Evolutionary conservation across 2,113 vertebrate genomes (phyloP).

Genomic region (Xerus inauris): DNA sequence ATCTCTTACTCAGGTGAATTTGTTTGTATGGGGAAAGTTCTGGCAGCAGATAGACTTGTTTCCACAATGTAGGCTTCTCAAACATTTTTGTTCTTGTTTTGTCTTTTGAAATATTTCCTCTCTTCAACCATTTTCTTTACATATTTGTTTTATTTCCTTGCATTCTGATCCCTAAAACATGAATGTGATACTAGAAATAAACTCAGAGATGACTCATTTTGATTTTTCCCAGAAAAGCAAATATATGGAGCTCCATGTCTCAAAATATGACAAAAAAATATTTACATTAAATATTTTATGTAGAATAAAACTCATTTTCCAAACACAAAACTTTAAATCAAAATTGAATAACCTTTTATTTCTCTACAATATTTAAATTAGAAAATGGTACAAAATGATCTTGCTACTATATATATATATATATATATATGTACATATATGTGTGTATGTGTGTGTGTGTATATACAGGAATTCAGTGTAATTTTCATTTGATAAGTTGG

Average conservation of each 20-base stretch:
- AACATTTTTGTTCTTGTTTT: background rate
- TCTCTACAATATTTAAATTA: background rate
- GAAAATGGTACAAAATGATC: slow-evolving; percentile 6
- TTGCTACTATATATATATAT: background rate
- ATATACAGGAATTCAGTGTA: background rate
- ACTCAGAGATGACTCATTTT: background rate
- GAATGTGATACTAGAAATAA: background rate
- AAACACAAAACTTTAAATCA: background rate
- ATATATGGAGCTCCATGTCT: background rate
- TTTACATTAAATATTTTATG: background rate
- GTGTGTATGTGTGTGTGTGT: too few species aligned
- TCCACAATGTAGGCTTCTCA: background rate
- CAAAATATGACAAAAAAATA: background rate
- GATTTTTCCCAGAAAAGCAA: background rate
- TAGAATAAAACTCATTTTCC: background rate
- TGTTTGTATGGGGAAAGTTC: background rate
- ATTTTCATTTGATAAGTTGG: background rate
- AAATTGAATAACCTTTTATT: background rate
- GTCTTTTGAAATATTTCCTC: background rate
- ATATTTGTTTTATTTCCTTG: background rate
- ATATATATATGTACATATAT: too few species aligned
- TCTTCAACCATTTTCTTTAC: background rate
- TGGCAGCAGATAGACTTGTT: background rate
- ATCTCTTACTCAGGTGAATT: background rate
- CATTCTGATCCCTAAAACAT: background rate